A percentile compares a stretch with the other conserved stretches of the same genome.
phyloP scores from a whole-genome alignment of 2,888 invertebrate species.

The Aelia acuminata region DNA sequence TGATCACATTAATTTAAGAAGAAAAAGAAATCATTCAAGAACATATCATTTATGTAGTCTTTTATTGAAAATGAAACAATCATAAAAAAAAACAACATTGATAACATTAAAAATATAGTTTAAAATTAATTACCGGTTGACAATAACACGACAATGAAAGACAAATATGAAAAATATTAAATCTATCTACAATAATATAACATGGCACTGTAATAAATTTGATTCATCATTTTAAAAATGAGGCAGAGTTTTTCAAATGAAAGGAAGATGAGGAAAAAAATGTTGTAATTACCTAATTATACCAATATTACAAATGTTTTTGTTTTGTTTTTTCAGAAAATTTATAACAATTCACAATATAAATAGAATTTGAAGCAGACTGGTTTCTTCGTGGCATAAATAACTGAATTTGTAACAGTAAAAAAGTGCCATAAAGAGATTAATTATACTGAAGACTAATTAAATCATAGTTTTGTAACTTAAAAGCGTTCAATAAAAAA shows the following conservation, averaged over 20 bases:
- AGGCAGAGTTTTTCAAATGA: slow-evolving; percentile 2
- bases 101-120: slow-evolving; percentile 57
- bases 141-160: slow-evolving; percentile 57
- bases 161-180: slow-evolving; percentile 59
- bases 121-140: slow-evolving; percentile 49
- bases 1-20: slow-evolving; percentile 14
- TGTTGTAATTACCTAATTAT: background rate
- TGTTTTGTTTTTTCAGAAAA: background rate
- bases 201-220: slow-evolving; percentile 51
- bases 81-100: slow-evolving; percentile 54
- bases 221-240: slow-evolving; percentile 39
- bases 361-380: slow-evolving; percentile 20
- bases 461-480: background rate
- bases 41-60: slow-evolving; percentile 43
- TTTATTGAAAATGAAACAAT: slow-evolving; percentile 58
- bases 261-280: slow-evolving; percentile 13
- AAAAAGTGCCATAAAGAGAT: background rate
- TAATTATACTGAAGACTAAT: too few species aligned
- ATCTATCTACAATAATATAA: slow-evolving; percentile 59
- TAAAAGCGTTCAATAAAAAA: background rate
- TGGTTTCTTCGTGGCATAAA: slow-evolving; percentile 31
- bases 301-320: slow-evolving; percentile 2
- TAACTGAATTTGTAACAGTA: slow-evolving; percentile 16
- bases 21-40: background rate
- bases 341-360: slow-evolving; percentile 45